Percentiles rank a stretch among this genome's conserved stretches.
These are phyloP conservation scores for Bilobella aurantiaca DNA, from an alignment of 1,140 invertebrate genomes.

Conservation along the genomic window DNA sequence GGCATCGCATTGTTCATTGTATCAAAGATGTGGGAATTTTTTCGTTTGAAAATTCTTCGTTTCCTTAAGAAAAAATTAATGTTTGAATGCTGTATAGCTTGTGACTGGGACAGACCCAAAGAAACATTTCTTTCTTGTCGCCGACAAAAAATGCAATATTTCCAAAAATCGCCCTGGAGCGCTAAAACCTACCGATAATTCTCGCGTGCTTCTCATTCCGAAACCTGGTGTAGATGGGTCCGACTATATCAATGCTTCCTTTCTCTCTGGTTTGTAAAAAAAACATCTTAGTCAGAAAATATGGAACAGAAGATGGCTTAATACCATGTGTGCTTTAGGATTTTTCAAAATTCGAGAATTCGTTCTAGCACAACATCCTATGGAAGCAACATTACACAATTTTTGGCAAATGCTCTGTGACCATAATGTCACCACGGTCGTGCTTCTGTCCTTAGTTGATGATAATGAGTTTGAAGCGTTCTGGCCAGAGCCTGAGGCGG, in stretches of 20 bases:
- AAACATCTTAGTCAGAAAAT: neutral
- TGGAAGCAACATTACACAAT: conserved; percentile 63
- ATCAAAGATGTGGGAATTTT: too few relatives aligned
- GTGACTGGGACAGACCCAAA: conserved; percentile 74
- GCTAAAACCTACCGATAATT: conserved; percentile 70
- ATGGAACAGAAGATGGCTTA: neutral
- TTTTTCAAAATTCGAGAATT: conserved; percentile 71
- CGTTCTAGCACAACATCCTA: conserved; percentile 83
- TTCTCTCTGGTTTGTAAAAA: conserved; percentile 53
- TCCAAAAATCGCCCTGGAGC: conserved; percentile 71
- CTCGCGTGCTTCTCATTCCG: conserved; percentile 77
- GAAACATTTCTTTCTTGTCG: conserved; percentile 72
- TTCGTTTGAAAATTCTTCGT: too few relatives aligned
- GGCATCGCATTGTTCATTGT: neutral
- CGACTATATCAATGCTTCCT: conserved; percentile 91
- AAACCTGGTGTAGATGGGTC: conserved; percentile 87
- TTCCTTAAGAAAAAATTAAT: neutral
- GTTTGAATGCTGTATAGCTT: conserved; percentile 45
- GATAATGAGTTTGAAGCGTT: conserved; percentile 65
- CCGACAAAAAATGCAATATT: conserved; percentile 70
- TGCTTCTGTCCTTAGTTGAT: conserved; percentile 40
- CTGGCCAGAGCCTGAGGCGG: conserved; percentile 45
- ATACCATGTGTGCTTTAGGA: conserved; percentile 45
- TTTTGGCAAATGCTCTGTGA: conserved; percentile 98
- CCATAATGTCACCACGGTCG: conserved; percentile 81